phyloP scores from a whole-genome alignment of 2,888 invertebrate species.

The Pseudococcus jackbeardsleyi region DNA sequence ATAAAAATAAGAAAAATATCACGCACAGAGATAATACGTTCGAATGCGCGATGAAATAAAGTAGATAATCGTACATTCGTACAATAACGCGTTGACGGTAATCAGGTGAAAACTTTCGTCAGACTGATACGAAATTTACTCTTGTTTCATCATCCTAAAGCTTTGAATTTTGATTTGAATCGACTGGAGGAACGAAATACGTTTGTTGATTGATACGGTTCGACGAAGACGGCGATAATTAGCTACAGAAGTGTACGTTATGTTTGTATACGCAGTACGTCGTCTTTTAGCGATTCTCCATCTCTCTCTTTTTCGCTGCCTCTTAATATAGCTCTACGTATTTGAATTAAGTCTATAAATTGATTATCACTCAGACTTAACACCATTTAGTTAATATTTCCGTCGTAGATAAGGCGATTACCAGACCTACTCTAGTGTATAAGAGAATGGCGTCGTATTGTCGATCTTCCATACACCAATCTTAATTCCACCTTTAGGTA shows the following conservation, averaged over 20 bases:
- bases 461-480: background rate
- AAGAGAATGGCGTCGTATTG: background rate
- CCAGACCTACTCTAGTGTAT: background rate
- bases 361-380: constrained; percentile 10
- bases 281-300: background rate
- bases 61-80: too few relatives aligned
- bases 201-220: background rate
- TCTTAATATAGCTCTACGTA: background rate
- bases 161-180: background rate
- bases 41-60: background rate
- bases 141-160: background rate
- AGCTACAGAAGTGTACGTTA: background rate
- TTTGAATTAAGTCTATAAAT: background rate
- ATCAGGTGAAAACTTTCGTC: background rate
- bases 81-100: too few relatives aligned
- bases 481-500: background rate
- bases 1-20: background rate
- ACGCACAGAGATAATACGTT: background rate
- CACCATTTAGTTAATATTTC: constrained; percentile 4
- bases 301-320: background rate
- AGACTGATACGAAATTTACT: background rate
- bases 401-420: constrained; percentile 10
- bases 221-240: constrained; percentile 1
- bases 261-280: background rate
- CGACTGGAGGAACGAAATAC: background rate